Percentiles rank a stretch among this genome's conserved stretches.
These are phyloP conservation scores for Plebejus argus DNA, from an alignment of 2,888 invertebrate species.

Conservation along the genomic window DNA sequence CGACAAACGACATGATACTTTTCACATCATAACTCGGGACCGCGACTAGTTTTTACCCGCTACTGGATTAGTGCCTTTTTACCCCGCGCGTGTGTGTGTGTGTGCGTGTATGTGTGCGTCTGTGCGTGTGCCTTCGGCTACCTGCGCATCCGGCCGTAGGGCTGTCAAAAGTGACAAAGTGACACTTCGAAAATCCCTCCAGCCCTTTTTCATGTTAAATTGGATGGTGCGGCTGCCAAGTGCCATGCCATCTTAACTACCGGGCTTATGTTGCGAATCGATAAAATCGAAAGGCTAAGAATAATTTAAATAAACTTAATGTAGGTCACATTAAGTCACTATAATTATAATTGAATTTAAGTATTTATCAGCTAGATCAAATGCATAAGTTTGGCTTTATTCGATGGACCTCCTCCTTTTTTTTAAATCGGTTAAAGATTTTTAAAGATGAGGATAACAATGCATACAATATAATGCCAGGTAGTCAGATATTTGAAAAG, in stretches of 20 bases:
- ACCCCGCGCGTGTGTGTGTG: constrained; percentile 65
- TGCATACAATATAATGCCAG: too few species aligned
- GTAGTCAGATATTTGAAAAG: neutral
- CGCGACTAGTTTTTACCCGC: constrained; percentile 39
- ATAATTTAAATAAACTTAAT: too few species aligned
- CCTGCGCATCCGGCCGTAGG: constrained; percentile 59
- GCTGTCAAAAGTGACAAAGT: constrained; percentile 28
- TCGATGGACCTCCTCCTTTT: neutral
- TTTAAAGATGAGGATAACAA: too few species aligned
- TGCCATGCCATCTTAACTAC: too few species aligned
- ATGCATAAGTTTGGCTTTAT: too few species aligned
- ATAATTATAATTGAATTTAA: too few species aligned
- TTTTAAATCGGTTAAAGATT: neutral
- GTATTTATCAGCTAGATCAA: too few species aligned
- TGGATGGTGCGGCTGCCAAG: neutral
- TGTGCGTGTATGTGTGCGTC: constrained; percentile 57
- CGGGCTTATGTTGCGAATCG: neutral
- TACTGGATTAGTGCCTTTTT: constrained; percentile 47
- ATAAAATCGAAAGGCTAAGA: neutral
- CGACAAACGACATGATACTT: constrained; percentile 27
- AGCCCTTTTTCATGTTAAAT: constrained; percentile 18
- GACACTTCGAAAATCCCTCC: constrained; percentile 27
- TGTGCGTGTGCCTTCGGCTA: constrained; percentile 63
- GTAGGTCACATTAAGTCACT: too few species aligned
- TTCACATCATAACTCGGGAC: constrained; percentile 32